Evolutionary conservation across 2,113 vertebrate genomes (phyloP).

Genomic region (Lagenorhynchus albirostris): DNA sequence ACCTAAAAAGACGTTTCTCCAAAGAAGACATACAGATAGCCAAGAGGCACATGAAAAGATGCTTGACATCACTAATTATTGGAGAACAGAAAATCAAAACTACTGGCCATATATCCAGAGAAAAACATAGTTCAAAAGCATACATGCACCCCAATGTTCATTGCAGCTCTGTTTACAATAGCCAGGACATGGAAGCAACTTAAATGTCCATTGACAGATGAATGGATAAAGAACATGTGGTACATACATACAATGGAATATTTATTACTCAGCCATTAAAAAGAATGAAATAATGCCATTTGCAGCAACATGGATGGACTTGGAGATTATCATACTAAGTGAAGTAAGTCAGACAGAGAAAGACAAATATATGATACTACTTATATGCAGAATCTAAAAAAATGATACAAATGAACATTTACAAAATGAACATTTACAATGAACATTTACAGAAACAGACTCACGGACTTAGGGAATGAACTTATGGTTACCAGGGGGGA

Average conservation of each 20-base stretch:
- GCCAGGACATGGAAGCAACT: neutral
- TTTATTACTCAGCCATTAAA: neutral
- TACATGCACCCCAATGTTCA: neutral
- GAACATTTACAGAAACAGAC: neutral
- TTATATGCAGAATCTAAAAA: neutral
- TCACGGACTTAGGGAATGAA: too few relatives aligned
- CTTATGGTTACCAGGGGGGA: too few relatives aligned
- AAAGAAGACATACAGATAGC: too few relatives aligned
- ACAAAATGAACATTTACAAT: neutral
- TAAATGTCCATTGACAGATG: rapidly evolving
- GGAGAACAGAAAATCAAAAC: too few relatives aligned
- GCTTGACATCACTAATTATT: too few relatives aligned
- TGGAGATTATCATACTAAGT: neutral
- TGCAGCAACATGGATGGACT: neutral
- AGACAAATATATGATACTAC: neutral
- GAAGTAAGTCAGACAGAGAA: neutral
- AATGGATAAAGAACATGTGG: neutral
- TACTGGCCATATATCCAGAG: neutral
- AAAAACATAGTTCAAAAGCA: neutral
- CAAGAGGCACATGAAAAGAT: too few relatives aligned
- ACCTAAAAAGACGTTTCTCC: too few relatives aligned
- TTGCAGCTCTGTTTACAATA: neutral
- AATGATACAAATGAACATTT: neutral
- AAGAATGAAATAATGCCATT: neutral
- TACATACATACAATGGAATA: neutral